These are phyloP conservation scores for Dichetophora obliterata DNA, from an alignment of 2,888 invertebrate genomes.

Conservation along the genomic window DNA sequence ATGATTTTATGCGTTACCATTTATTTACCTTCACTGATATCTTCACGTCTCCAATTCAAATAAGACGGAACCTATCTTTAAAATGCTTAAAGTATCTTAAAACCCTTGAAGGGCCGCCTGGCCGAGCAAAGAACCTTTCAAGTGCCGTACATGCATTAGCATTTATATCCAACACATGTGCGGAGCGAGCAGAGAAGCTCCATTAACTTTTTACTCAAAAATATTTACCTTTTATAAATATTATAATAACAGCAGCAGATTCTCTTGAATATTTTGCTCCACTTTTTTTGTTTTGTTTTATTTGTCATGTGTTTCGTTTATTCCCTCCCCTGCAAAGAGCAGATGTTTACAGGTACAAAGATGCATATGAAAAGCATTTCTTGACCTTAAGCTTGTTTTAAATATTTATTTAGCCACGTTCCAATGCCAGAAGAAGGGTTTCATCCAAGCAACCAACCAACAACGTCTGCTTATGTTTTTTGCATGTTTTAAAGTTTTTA, in stretches of 20 bases:
- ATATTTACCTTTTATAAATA: neutral
- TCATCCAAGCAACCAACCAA: neutral
- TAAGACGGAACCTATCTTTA: too few relatives aligned
- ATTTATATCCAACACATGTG: constrained; percentile 14
- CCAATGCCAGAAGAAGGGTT: constrained; percentile 18
- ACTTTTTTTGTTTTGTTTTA: neutral
- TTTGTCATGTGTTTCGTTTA: constrained; percentile 11
- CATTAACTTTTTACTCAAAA: neutral
- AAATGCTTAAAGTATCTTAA: too few relatives aligned
- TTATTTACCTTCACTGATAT: too few relatives aligned
- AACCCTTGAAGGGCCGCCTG: too few relatives aligned
- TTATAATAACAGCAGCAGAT: too few relatives aligned
- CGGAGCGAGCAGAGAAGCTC: neutral
- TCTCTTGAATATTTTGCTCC: too few relatives aligned
- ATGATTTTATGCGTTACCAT: too few relatives aligned
- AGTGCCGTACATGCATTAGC: neutral
- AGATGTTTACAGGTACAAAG: constrained; percentile 5
- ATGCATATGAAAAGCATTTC: neutral
- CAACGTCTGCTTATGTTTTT: neutral
- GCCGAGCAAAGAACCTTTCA: neutral
- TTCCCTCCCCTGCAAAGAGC: constrained; percentile 3
- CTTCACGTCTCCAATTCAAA: too few relatives aligned
- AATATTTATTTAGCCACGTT: constrained; percentile 31
- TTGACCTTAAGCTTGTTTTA: constrained; percentile 31
- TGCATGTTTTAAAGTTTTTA: constrained; percentile 1